Evolutionary conservation across 2,888 invertebrate genomes (phyloP).

Genomic region (Pandemis corylana): DNA sequence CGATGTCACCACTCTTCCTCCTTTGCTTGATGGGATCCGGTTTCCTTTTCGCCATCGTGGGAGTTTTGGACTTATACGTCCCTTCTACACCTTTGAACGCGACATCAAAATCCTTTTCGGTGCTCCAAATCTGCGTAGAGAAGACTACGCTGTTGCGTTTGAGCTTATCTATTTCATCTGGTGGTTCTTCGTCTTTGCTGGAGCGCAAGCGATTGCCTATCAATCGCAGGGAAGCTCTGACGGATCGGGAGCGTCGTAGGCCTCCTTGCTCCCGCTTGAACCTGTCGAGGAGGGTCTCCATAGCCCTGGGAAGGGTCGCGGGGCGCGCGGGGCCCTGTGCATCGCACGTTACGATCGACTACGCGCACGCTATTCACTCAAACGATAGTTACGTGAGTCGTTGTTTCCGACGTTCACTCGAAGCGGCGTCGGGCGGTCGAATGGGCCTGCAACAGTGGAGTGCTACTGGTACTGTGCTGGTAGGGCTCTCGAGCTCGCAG

Average conservation of each 20-base stretch:
- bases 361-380: conserved; percentile 80
- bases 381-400: conserved; percentile 80
- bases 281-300: conserved; percentile 83
- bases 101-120: conserved; percentile 74
- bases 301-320: conserved; percentile 76
- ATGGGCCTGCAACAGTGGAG: conserved; percentile 73
- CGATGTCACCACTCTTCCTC: conserved; percentile 77
- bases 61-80: conserved; percentile 78
- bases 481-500: conserved; percentile 67
- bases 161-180: conserved; percentile 66
- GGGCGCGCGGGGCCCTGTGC: conserved; percentile 74
- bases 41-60: conserved; percentile 76
- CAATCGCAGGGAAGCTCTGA: conserved; percentile 88
- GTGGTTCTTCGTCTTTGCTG: conserved; percentile 70
- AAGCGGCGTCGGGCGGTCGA: conserved; percentile 72
- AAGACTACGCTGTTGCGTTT: conserved; percentile 73
- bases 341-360: conserved; percentile 80
- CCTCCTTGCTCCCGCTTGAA: conserved; percentile 81
- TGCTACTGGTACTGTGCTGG: conserved; percentile 52
- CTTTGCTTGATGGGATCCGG: conserved; percentile 66
- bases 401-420: conserved; percentile 79
- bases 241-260: conserved; percentile 87
- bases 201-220: conserved; percentile 87
- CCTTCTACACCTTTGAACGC: conserved; percentile 79
- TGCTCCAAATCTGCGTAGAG: conserved; percentile 71